These are phyloP conservation scores for Nematolebias whitei DNA, from an alignment of 2,113 vertebrate species.

Conservation along the genomic window DNA sequence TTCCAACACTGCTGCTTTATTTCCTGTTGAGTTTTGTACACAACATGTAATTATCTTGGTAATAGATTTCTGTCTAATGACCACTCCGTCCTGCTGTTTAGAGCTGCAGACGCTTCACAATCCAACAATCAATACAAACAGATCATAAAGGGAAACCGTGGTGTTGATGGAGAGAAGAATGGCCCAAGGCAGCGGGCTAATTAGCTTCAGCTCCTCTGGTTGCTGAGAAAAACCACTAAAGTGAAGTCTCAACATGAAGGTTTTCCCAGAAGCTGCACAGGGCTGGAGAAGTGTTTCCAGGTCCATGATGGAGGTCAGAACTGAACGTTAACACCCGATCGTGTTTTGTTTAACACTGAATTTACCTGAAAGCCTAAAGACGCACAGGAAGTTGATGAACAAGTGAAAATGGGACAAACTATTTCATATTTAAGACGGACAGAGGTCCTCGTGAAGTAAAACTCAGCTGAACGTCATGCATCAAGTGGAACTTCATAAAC, in stretches of 20 bases:
- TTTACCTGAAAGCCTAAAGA: not conserved
- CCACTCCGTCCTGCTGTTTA: not conserved
- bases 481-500: too few relatives aligned
- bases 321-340: not conserved
- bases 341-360: not conserved
- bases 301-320: not conserved
- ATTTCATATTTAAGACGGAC: too few relatives aligned
- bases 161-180: conserved; percentile 11
- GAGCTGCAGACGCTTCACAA: not conserved
- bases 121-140: conserved; percentile 22
- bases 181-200: conserved; percentile 12
- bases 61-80: conserved; percentile 11
- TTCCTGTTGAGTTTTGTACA: conserved; percentile 6
- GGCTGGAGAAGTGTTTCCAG: not conserved
- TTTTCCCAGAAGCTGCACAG: conserved; percentile 23
- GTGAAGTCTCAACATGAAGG: conserved; percentile 35
- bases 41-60: conserved; percentile 27
- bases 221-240: not conserved
- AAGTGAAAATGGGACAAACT: too few relatives aligned
- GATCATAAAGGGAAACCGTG: conserved; percentile 34
- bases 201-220: conserved; percentile 6
- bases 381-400: not conserved
- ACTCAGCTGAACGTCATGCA: too few relatives aligned
- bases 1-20: not conserved
- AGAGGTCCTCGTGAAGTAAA: too few relatives aligned